Evolutionary conservation across 2,113 vertebrate species (phyloP), one percentile per base, ranked within the genome.

Genomic region (Hyla sarda): DNA sequence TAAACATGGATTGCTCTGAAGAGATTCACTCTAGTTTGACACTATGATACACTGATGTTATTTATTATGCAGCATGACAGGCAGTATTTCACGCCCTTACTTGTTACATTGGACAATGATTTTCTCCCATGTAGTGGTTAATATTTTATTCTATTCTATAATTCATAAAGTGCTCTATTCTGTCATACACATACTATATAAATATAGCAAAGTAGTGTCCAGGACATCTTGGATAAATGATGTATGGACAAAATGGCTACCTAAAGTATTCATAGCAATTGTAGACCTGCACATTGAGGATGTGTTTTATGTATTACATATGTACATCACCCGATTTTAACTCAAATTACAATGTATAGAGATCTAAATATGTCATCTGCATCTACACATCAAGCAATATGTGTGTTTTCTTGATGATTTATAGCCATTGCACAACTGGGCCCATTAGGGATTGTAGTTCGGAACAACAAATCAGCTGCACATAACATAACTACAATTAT

Each of bases 401-500:
- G n/a, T 81, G 34, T 65, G 62, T 65, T 81, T n/a, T 34, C 8
- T 77, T n/a, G n/a, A 81, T 81, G 78, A 81, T 81, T 81, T 60
- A 81, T 81, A 28, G 56, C 34, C n/a, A 5, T 28, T 81, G 58
- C 30, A 65, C 58, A 12, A 81, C 13, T 7, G 13, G 78, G 37
- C 56, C 78, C 56, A 14, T 81, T 65, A 81, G 78, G 78, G 78
- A 81, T 48, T 81, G 23, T 81, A 81, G 45, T 81, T 47, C 78
- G 41, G 34, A 81, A 54, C 74, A 71, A 77, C 74, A 77, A 77
- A 62, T 81, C 78, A 60, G 56, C 58, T 65, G 78, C 56, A 81
- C 23, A 62, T 65, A 62, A 81, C 78, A 81, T 81, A 81, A 81
- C 62, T 81, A 81, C 78, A 81, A 81, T 81, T 81, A 81, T 81